These are phyloP conservation scores for Xylota sylvarum DNA, from an alignment of 2,888 invertebrate species.

Conservation along the genomic window DNA sequence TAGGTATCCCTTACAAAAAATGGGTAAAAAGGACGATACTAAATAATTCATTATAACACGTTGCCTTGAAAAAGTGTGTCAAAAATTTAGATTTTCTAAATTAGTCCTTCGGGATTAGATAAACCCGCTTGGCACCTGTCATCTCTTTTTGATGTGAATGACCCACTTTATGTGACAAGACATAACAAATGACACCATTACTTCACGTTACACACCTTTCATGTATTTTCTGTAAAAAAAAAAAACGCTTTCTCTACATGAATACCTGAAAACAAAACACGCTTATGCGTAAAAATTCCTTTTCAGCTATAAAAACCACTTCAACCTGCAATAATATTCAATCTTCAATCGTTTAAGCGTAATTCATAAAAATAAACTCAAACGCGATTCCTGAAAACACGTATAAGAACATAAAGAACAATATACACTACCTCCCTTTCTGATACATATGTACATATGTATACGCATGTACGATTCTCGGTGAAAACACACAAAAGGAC, in stretches of 20 bases:
- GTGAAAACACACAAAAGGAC: slow-evolving; percentile 37
- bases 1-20: not conserved
- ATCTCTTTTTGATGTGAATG: slow-evolving; percentile 14
- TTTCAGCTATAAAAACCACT: not conserved
- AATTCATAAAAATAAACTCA: slow-evolving; percentile 42
- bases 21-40: slow-evolving; percentile 1
- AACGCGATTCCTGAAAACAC: slow-evolving; percentile 24
- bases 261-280: not conserved
- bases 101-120: slow-evolving; percentile 25
- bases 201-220: not conserved
- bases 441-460: slow-evolving; percentile 2
- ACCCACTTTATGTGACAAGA: slow-evolving; percentile 29
- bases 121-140: slow-evolving; percentile 12
- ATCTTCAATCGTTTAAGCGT: slow-evolving; percentile 27
- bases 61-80: slow-evolving; percentile 19
- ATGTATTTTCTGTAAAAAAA: not conserved
- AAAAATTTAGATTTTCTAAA: slow-evolving; percentile 30
- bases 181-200: slow-evolving; percentile 19
- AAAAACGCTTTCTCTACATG: not conserved
- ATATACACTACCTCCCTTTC: slow-evolving; percentile 8
- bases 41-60: slow-evolving; percentile 18
- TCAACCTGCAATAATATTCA: slow-evolving; percentile 10
- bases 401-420: slow-evolving; percentile 30
- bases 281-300: not conserved
- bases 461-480: not conserved